phyloP scores from a whole-genome alignment of 1,140 invertebrate species.

The Meloidogyne chitwoodi region DNA sequence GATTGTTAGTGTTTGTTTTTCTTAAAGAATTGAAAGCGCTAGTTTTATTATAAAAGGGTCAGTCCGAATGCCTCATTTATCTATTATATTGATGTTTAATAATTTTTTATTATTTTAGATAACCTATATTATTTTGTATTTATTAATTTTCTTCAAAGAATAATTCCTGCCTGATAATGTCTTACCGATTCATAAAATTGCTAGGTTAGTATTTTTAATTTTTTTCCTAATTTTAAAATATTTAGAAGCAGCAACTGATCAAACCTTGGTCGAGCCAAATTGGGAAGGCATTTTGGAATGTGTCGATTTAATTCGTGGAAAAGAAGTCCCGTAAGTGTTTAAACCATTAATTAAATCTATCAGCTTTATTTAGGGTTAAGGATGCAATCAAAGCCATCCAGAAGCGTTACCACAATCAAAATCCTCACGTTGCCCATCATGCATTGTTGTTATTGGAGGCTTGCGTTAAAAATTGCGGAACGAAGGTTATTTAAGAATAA shows the following conservation, averaged over 20 bases:
- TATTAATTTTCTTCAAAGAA: background rate
- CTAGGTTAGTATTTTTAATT: slow-evolving; percentile 15
- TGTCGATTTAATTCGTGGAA: slow-evolving; percentile 53
- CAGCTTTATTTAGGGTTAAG: slow-evolving; percentile 48
- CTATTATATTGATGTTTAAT: background rate
- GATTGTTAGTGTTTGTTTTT: no score
- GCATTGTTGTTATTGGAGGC: slow-evolving; percentile 76
- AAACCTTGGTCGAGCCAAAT: slow-evolving; percentile 54
- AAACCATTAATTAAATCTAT: background rate
- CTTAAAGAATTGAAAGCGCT: no score
- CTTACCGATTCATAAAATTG: slow-evolving; percentile 34
- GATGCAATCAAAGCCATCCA: slow-evolving; percentile 47
- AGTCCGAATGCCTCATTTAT: background rate
- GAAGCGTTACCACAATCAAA: slow-evolving; percentile 48
- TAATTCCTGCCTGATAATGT: slow-evolving; percentile 21
- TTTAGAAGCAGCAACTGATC: slow-evolving; percentile 55
- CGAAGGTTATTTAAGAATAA: slow-evolving; percentile 33
- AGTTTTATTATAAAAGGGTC: no score
- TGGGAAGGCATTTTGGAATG: slow-evolving; percentile 58
- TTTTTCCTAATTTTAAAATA: background rate
- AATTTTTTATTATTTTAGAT: background rate
- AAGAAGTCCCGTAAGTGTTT: slow-evolving; percentile 51
- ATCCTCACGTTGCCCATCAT: slow-evolving; percentile 57
- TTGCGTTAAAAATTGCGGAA: slow-evolving; percentile 94
- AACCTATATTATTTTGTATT: background rate